Base-by-base conservation (phyloP, 2,888 invertebrate species). In the Apodemia hepburni region DNA sequence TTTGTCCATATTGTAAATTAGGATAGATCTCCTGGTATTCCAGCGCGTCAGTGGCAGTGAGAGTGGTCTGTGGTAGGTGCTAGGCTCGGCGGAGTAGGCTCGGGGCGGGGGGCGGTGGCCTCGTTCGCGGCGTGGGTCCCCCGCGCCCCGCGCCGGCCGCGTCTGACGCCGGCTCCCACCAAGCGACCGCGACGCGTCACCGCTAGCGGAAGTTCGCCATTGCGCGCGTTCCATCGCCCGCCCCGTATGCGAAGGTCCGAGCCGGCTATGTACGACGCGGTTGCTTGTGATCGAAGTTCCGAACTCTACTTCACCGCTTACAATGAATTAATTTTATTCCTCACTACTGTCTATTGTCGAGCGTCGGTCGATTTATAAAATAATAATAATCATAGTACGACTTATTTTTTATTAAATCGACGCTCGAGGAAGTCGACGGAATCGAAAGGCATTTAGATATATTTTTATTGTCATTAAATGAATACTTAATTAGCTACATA, bases 21-120 rank as follows among this genome's bases (percentile, higher is more conserved):
- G 83, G 81, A 82, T 84, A 83, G 76, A 81, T 74, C 77, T 78
- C 75, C 75, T 81, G 82, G 82, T 85, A 84, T 85, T 87, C 84
- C 85, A 87, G 79, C 84, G 81, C 83, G 83, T 81, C 78, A 80
- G 81, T 84, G 27, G 54, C 54, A 54, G 81, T 85, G 86, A 84
- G 84, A 81, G 83, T 82, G 33, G 33, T 33, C 33, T 33, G 33
- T 33, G 86, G 90, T 90, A 89, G 90, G 90, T 90, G 83, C 82
- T 90, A 91, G 90, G 87, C 66, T 87, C 88, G 85, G 81, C 82
- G 81, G 82, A 84, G 84, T 87, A 88, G 90, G 65, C 87, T 87
- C 86, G 81, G 81, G 82, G 84, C 84, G 87, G 87, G 87, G 66
- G 68, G 64, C 66, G 66, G 85, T 87, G 89, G 89, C 88, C 87